Base-by-base conservation (phyloP, 2,797 vertebrate species). In the Australoheros facetus region DNA sequence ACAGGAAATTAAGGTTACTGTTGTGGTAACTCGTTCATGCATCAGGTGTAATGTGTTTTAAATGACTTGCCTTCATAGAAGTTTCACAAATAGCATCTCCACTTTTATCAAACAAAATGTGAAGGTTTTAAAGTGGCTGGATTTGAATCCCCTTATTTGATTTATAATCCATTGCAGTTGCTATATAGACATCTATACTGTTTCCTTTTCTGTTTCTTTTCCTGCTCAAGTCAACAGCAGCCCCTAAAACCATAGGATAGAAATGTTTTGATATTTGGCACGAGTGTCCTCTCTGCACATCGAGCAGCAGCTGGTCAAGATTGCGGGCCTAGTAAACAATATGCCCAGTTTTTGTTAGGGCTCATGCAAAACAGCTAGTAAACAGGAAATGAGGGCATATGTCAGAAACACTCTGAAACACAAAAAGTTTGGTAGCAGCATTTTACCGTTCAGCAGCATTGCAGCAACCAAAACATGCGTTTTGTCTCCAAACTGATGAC, bases 21-120 rank as follows among this genome's bases (percentile, higher is more conserved):
- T 84, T 89, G 87, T 73, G 88, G 89, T 84, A 87, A 93, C 81
- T 78, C 54, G 62, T 78, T 84, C 77, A 81, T 79, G 81, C 74
- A 34, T 88, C 78, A 81, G 85, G 76, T 91, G 84, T 73, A 69
- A n/a, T 51, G 57, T 17, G 34, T 83, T 87, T 87, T 89, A 84
- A 93, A 89, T 91, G 79, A 17, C 53, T 77, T 75, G 53, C 59
- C 79, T 79, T 84, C 56, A 72, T 66, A 86, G 75, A 58, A 78
- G 71, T 42, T 81, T 87, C 86, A 80, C 79, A 84, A 82, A 83
- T 86, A 39, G 82, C 60, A 74, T 74, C 17, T 73, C 78, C 58
- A 71, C 77, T 69, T 80, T 83, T 81, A 71, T 80, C 66, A 81
- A 80, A 81, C 12, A 69, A 69, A 69, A 69, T n/a, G 17, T n/a